Evolutionary conservation across 1,140 invertebrate genomes (phyloP).

Genomic region (Megalonaias nervosa): DNA sequence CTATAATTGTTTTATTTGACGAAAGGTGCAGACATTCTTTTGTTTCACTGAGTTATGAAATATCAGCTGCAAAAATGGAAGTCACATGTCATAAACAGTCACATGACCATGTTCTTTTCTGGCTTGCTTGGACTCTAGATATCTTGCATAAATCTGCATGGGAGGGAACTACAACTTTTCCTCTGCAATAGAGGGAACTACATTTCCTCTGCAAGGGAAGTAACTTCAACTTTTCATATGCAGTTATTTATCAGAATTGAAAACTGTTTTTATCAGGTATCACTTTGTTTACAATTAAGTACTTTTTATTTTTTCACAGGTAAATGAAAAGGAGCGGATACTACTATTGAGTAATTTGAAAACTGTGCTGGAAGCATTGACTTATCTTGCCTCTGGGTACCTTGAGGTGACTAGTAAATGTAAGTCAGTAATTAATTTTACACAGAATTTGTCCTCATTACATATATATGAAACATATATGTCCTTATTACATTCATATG

Average conservation of each 20-base stretch:
- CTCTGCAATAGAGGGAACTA: no score
- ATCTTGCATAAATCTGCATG: no score
- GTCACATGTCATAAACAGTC: no score
- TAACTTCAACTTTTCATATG: neutral
- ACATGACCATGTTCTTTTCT: no score
- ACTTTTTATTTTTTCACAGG: conserved; percentile 37
- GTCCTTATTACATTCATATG: no score
- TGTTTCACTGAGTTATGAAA: no score
- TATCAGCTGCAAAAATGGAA: no score
- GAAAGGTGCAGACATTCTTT: no score
- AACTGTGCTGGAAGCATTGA: conserved; percentile 52
- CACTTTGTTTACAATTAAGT: neutral
- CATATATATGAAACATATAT: neutral
- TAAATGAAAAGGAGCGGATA: conserved; percentile 37
- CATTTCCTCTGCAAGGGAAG: neutral
- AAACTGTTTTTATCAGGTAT: neutral
- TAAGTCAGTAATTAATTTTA: neutral
- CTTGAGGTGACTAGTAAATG: conserved; percentile 29
- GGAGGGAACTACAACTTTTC: no score
- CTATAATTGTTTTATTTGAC: no score
- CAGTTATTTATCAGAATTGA: neutral
- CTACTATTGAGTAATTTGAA: conserved; percentile 46
- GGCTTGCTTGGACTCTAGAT: no score
- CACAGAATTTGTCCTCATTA: neutral
- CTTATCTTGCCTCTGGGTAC: conserved; percentile 44